These are phyloP conservation scores for Onychostruthus taczanowskii DNA, from an alignment of 2,113 vertebrate species.

Conservation along the genomic window DNA sequence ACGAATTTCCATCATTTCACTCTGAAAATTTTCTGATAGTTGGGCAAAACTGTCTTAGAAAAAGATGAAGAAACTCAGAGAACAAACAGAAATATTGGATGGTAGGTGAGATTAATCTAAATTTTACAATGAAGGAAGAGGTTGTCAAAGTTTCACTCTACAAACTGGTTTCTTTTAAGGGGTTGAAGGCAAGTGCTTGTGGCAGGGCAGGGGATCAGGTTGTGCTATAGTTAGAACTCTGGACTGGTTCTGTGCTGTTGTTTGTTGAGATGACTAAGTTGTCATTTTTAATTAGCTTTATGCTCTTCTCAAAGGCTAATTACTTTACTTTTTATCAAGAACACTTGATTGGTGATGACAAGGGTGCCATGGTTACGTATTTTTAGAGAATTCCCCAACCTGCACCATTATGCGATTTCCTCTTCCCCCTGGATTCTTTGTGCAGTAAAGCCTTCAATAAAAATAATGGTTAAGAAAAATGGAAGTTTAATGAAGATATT, in stretches of 20 bases:
- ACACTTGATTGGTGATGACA: conserved; percentile 79
- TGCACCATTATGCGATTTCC: conserved; percentile 33
- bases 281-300: conserved; percentile 82
- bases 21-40: neutral
- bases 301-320: conserved; percentile 76
- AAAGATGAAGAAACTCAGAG: neutral
- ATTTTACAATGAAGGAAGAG: neutral
- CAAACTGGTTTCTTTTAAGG: neutral
- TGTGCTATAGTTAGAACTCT: conserved; percentile 20
- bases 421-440: conserved; percentile 61
- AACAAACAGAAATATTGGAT: neutral
- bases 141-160: neutral
- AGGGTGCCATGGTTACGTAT: conserved; percentile 71
- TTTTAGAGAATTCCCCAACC: conserved; percentile 68
- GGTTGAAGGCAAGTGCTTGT: conserved; percentile 28
- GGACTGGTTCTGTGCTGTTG: conserved; percentile 35
- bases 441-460: conserved; percentile 56
- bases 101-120: neutral
- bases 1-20: neutral
- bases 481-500: conserved; percentile 53
- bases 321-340: conserved; percentile 77
- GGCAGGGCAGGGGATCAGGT: neutral
- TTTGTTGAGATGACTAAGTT: conserved; percentile 74
- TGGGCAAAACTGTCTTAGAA: neutral
- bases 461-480: conserved; percentile 48